Evolutionary conservation across 1,140 invertebrate genomes (phyloP), one percentile per base, ranked within the genome.

Genomic region (Adoxophyes honmai): DNA sequence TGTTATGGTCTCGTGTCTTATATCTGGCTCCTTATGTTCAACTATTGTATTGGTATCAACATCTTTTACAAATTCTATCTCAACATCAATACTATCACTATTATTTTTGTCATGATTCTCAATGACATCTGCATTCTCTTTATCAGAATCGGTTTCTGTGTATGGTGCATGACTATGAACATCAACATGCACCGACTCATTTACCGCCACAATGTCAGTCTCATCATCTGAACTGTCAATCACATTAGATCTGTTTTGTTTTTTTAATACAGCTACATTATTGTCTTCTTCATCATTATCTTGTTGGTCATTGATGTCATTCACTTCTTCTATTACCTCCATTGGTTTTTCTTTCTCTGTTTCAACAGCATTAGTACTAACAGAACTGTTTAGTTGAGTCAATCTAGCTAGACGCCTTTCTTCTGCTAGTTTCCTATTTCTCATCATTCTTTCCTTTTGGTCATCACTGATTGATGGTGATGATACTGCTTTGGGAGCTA

Each of bases 401-500:
- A 86, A 60, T 60, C 70, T 73, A 28, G 81, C 77, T 11, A 81
- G 65, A 61, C 86, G 66, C 56, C 76, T 76, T 66, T 90, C 81
- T 81, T 89, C 87, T 4, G 89, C 89, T 21, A 89, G 44, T 69
- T 68, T 73, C 59, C 81, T 71, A 65, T 83, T 89, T 65, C 73
- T 70, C 0, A 89, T 52, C 81, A 90, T 90, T 61, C 87, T 77
- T 59, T 85, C 79, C 57, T 70, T 71, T 56, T 90, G 89, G 56
- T 88, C 86, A 4, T 87, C 77, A 36, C 73, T 89, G 34, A 90
- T 85, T 11, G 82, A 81, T 14, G 84, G 79, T 8, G 85, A 87
- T n/a, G 81, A 81, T 18, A 70, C 74, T 11, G 74, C 78, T 77
- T 81, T 81, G 10, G 78, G 76, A 58, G 65, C 55, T 9, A 48